Evolutionary conservation across 92 coral and sea anemone genomes (phyloP), one percentile per base, ranked within the genome.

Genomic region (Micromussa lordhowensis): DNA sequence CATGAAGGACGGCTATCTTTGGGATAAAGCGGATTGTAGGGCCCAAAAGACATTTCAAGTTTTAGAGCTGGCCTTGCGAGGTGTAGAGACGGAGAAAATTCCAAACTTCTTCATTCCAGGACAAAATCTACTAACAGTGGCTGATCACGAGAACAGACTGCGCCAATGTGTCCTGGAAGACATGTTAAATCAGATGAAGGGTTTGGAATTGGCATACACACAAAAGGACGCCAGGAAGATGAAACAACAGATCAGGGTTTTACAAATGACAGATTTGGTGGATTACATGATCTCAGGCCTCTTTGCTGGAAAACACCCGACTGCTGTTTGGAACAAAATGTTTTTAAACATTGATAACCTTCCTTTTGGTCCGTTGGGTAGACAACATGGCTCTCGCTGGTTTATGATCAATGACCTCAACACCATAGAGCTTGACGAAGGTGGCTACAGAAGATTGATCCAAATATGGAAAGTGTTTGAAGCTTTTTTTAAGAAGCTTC

Each of bases 61-160:
- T 11, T 34, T 83, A 21, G 79, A 83, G 31, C 30, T 53, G 26
- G 29, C 53, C 10, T 5, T 53, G 29, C 87, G 72, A 53, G 87
- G 87, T 5, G n/a, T 83, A 2, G 18, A 10, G 15, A 32, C 53
- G 14, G 79, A 31, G 17, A 31, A 83, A 32, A 71, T 83, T 5
- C 63, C n/a, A 13, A 83, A 70, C 30, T 83, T 54, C 87, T 83
- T 83, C 31, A 15, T 83, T 5, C 18, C 54, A 5, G 6, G 54
- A 15, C 72, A 72, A 14, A 83, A 83, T 36, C 54, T 83, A 8
- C 70, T 83, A 22, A 44, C 87, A n/a, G 59, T 22, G 68, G 12
- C 53, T 34, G 80, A 83, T 54, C 87, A 83, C n/a, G 79, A 83
- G 49, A 83, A 83, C 87, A 83, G 72, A 63, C 55, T 83, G 28